Evolutionary conservation across 2,797 vertebrate species (phyloP).

Genomic region (Argyrosomus regius): DNA sequence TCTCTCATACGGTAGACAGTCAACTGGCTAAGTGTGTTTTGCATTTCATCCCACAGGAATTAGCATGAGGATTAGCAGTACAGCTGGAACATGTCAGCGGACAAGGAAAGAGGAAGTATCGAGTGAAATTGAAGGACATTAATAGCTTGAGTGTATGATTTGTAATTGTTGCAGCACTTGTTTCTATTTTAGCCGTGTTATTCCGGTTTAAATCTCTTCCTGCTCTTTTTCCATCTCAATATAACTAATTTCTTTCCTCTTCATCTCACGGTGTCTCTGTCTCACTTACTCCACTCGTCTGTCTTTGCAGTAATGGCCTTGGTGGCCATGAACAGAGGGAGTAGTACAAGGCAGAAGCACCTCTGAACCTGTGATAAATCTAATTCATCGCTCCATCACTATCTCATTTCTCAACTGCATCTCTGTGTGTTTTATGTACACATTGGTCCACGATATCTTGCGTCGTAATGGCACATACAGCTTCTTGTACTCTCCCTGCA

Average conservation of each 20-base stretch:
- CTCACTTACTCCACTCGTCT: not conserved
- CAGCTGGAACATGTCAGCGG: not conserved
- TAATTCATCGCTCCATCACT: constrained; percentile 36
- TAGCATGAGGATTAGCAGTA: not conserved
- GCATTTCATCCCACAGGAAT: not conserved
- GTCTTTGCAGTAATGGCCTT: constrained; percentile 25
- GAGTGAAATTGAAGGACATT: not conserved
- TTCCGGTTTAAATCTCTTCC: not conserved
- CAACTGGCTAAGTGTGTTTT: not conserved
- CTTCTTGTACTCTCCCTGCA: constrained; percentile 1
- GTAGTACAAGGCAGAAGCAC: constrained; percentile 31
- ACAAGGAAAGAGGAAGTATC: not conserved
- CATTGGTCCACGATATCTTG: constrained; percentile 1
- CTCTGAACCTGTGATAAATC: constrained; percentile 23
- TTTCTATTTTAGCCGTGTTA: not conserved
- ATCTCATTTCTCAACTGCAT: constrained; percentile 28
- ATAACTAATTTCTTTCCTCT: not conserved
- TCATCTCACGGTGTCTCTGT: not conserved
- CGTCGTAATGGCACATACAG: not conserved
- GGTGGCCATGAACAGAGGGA: constrained; percentile 21
- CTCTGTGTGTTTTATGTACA: constrained; percentile 11
- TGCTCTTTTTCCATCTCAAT: too few species aligned
- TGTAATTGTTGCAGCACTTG: not conserved
- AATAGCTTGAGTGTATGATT: too few species aligned
- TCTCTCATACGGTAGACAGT: not conserved